Base-by-base conservation (phyloP, 2,797 vertebrate species). In the Oryzias dopingdopingensis region DNA sequence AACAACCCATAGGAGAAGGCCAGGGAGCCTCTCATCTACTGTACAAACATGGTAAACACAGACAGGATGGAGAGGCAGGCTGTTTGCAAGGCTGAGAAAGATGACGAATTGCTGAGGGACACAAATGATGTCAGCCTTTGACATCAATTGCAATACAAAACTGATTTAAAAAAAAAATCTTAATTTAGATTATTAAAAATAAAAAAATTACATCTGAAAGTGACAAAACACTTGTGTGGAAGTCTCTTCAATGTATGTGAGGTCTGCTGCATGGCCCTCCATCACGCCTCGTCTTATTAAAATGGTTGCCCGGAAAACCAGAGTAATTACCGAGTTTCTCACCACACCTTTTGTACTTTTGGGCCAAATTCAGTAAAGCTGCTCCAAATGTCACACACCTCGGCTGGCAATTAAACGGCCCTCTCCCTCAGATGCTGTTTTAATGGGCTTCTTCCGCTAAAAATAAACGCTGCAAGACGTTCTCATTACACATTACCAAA, bases 331-430 rank as follows among this genome's bases (percentile, higher is more conserved):
- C 63, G 72, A 82, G 82, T 80, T 79, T 76, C 80, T 90, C 81
- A 86, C 70, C 71, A 77, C 89, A 91, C 83, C 78, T 90, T 82
- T 83, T 87, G 81, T 88, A 91, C 86, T 86, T 84, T 13, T 85
- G 81, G 85, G 77, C 81, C 79, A 88, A 80, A 88, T 77, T 76
- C 59, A 66, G 86, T 77, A 77, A 74, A 74, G 80, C 65, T 64
- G 64, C 82, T 88, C 75, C 81, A 90, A 92, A 92, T 91, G 89
- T 90, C 90, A 90, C 76, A 64, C 69, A 81, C 85, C 85, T 84
- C 65, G 80, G 72, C 57, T 80, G 82, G 77, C 86, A 90, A 90
- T 91, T 91, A 89, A 85, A 83, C 62, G 47, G 20, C 49, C 29
- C 65, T 74, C 71, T 67, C 67, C 64, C 68, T 62, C 69, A 62